Evolutionary conservation across 2,797 vertebrate species (phyloP).

Genomic region (Enteromius radiatus): DNA sequence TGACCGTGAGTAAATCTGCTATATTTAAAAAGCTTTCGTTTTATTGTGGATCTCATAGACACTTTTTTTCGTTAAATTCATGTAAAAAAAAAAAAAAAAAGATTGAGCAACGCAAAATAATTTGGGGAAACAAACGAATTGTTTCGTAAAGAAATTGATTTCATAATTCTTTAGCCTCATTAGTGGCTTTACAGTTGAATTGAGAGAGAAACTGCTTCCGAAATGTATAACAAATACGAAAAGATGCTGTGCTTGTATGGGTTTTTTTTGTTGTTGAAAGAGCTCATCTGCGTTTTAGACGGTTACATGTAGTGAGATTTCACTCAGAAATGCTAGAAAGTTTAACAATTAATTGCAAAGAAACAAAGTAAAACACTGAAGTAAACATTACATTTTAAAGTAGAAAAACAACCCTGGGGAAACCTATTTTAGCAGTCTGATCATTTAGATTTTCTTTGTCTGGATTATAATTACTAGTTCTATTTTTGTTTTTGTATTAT

Average conservation of each 20-base stretch:
- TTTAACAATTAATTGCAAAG: background rate
- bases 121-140: background rate
- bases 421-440: too few species aligned
- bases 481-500: background rate
- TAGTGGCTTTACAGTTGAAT: background rate
- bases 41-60: background rate
- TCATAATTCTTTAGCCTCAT: background rate
- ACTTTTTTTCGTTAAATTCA: background rate
- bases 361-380: background rate
- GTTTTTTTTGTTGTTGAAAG: too few species aligned
- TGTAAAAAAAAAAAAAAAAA: background rate
- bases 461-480: background rate
- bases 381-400: background rate
- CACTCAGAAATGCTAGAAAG: background rate
- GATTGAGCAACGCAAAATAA: background rate
- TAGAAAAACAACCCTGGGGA: background rate
- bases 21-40: background rate
- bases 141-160: background rate
- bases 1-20: background rate
- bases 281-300: background rate
- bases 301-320: background rate
- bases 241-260: background rate
- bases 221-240: background rate
- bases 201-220: background rate
- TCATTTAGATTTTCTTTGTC: background rate